Conservation (phyloP, 2,113 vertebrate species). For the Toxostoma redivivum region DNA sequence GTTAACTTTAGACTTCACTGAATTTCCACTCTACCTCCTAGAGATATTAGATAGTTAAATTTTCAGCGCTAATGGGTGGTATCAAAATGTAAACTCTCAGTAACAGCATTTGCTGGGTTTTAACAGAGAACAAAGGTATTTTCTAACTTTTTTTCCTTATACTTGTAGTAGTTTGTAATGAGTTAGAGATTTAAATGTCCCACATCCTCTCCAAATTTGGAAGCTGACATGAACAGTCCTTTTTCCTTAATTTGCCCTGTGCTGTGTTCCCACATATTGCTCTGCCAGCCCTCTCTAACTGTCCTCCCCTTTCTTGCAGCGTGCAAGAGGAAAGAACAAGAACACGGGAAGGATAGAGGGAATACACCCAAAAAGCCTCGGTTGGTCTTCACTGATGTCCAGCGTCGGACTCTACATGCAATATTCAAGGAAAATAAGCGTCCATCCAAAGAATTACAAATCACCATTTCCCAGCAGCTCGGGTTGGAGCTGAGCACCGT, state of each 20-base stretch:
- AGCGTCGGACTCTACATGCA: constrained; percentile 97
- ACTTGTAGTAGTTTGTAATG: not conserved
- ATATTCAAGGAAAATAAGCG: constrained; percentile 99
- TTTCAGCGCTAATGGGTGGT: not conserved
- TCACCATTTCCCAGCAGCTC: constrained; percentile 99
- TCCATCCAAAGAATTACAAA: constrained; percentile 98
- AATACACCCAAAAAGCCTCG: constrained; percentile 93
- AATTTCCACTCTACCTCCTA: not conserved
- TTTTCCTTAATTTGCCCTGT: not conserved
- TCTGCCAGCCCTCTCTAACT: constrained; percentile 22
- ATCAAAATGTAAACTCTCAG: not conserved
- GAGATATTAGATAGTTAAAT: not conserved
- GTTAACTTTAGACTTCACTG: not conserved
- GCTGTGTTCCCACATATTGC: fast-evolving
- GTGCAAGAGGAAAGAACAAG: constrained; percentile 98
- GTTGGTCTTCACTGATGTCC: constrained; percentile 98
- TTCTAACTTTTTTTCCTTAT: not conserved
- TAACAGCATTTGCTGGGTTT: not conserved
- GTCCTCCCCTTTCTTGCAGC: constrained; percentile 76
- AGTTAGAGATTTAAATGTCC: not conserved
- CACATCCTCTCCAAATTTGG: not conserved
- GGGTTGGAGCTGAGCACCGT: constrained; percentile 97
- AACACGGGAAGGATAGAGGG: constrained; percentile 90
- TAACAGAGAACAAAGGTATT: not conserved
- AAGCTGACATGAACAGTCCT: not conserved